Evolutionary conservation across 2,888 invertebrate genomes (phyloP), one percentile per base, ranked within the genome.

Genomic region (Netelia melanura): DNA sequence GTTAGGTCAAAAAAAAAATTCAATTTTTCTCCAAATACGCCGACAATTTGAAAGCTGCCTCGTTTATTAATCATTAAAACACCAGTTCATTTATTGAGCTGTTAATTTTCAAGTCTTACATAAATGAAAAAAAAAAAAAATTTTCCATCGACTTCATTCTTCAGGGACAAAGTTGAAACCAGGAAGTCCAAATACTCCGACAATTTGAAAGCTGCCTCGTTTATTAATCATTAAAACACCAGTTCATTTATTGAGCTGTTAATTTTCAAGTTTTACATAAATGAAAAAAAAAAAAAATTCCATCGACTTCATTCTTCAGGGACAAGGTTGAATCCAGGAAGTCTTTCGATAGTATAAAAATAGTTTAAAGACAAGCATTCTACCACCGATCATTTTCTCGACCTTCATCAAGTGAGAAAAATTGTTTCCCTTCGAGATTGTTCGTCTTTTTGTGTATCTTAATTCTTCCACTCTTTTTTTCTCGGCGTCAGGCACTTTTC

Each of bases 151-250:
- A 30, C 65, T 75, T 77, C 81, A 54, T 70, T 78, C 71, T 79
- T 87, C 89, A 90, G 84, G 90, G 90, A 86, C 90, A 90, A 90
- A 90, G 90, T 89, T 90, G 83, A 71, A 30, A 65, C 54, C 62
- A 70, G 78, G 79, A 84, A 72, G 71, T 48, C 21, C 30, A 30
- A 30, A 30, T 30, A 30, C 3, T 0, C 25, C 25, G 25, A 25
- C 1, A 25, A 25, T 25, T 25, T 3, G 25, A 25, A 25, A 25
- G 3, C 30, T 30, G 30, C 30, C 5, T 30, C 5, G 30, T 30
- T 5, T 30, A 30, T 30, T 17, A 17, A 17, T 17, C 0, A 17
- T 17, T 17, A 17, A 17, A 30, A 2, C 5, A 30, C 30, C 30
- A 30, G 5, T 30, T 10, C 0, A 48, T 48, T 48, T 14, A 48